Evolutionary conservation across 2,797 vertebrate species (phyloP).

Genomic region (Argentina silus): DNA sequence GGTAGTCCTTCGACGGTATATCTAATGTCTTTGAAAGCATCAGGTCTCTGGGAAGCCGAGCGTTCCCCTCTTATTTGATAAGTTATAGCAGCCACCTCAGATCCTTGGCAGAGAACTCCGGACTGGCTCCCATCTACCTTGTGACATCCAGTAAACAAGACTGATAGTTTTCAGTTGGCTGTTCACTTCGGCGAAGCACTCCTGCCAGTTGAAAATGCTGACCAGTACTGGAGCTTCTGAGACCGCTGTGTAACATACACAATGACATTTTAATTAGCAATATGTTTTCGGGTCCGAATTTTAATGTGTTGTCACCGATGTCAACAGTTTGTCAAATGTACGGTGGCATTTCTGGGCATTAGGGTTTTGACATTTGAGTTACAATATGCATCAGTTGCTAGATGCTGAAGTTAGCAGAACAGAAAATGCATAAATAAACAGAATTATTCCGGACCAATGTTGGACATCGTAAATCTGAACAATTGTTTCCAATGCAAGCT

Average conservation of each 20-base stretch:
- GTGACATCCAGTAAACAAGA: background rate
- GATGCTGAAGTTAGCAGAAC: background rate
- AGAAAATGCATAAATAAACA: background rate
- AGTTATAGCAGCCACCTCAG: background rate
- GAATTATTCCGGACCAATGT: background rate
- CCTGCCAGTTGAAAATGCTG: background rate
- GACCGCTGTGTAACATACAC: background rate
- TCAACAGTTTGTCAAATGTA: background rate
- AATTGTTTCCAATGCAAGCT: background rate
- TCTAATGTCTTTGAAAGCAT: no score
- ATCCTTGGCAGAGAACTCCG: background rate
- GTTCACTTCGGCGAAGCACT: background rate
- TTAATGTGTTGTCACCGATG: constrained; percentile 13
- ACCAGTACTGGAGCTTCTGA: background rate
- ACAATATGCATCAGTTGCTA: background rate
- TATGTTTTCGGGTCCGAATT: constrained; percentile 12
- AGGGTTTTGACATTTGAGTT: background rate
- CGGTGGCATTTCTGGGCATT: background rate
- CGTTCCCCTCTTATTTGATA: background rate
- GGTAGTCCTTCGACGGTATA: no score
- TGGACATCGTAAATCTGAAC: background rate
- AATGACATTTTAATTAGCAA: constrained; percentile 7
- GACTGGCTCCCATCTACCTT: background rate
- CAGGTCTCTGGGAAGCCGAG: no score
- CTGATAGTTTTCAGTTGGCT: background rate